phyloP scores from a whole-genome alignment of 2,797 vertebrate genomes.

The Merluccius polli region DNA sequence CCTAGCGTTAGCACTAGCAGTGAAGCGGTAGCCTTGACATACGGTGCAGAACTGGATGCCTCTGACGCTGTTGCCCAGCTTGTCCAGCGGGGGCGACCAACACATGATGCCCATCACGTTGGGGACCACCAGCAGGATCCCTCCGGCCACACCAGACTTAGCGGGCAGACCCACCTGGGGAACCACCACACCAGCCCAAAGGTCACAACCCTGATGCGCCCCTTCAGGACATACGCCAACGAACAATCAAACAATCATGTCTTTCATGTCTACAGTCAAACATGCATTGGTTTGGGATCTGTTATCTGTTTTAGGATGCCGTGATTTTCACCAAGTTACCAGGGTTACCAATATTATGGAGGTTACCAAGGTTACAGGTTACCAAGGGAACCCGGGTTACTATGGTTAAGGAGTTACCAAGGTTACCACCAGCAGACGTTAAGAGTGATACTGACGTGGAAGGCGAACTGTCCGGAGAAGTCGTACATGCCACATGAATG shows the following conservation, averaged over 20 bases:
- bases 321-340: no score
- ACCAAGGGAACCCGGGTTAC: neutral
- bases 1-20: neutral
- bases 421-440: neutral
- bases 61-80: constrained; percentile 94
- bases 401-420: neutral
- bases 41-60: constrained; percentile 99
- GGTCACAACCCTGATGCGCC: neutral
- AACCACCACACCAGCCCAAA: neutral
- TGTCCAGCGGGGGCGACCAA: constrained; percentile 96
- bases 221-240: no score
- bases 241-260: no score
- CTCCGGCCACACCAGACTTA: constrained; percentile 93
- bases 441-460: constrained; percentile 82
- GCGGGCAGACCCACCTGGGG: constrained; percentile 91
- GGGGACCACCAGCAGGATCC: constrained; percentile 94
- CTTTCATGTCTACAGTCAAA: no score
- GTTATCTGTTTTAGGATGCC: no score
- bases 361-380: neutral
- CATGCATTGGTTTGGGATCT: no score
- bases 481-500: constrained; percentile 99
- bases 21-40: constrained; percentile 23
- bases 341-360: no score
- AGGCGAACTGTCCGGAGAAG: constrained; percentile 97
- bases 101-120: constrained; percentile 99